Base-by-base conservation (phyloP, 2,797 vertebrate genomes). In the Craterocephalus amniculus region DNA sequence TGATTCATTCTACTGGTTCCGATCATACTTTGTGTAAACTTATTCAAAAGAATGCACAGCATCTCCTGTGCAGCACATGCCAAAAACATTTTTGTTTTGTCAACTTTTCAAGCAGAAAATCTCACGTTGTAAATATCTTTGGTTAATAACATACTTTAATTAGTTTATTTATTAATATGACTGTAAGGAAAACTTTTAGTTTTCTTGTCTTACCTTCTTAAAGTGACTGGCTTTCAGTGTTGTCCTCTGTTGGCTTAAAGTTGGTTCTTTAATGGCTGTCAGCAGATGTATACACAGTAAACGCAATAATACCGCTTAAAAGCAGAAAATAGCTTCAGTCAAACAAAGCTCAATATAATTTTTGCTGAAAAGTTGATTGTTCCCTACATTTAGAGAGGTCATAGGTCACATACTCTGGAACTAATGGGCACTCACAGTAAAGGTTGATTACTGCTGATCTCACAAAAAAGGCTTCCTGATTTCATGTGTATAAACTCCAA, bases 101-200 rank as follows among this genome's bases (percentile, higher is more conserved):
- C 5, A 16, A 8, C 0, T 40, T 20, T 77, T 55, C 7, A 2
- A 20, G 27, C 13, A 14, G 31, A 2, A 58, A 2, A 26, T 16
- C 31, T 18, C 61, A 58, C 0, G 61, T 45, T 40, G 63, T 3
- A 67, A 70, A 66, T 9, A 45, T 84, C 72, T 84, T 87, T 83
- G 68, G 80, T 35, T 75, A 12, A 51, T 8, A 43, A n/a, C n/a
- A n/a, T n/a, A n/a, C n/a, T n/a, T n/a, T n/a, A n/a, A n/a, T n/a
- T n/a, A n/a, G n/a, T n/a, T n/a, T n/a, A n/a, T n/a, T n/a, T n/a
- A n/a, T n/a, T n/a, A n/a, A n/a, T n/a, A 24, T 60, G 43, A 61
- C 1, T 26, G 4, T 0, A 43, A 49, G 55, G 9, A 35, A 45
- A 48, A 4, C 1, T 59, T 70, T 67, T 54, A 49, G 4, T 14